Conservation (phyloP, 2,888 invertebrate genomes). For the Drosophila tripunctata region DNA sequence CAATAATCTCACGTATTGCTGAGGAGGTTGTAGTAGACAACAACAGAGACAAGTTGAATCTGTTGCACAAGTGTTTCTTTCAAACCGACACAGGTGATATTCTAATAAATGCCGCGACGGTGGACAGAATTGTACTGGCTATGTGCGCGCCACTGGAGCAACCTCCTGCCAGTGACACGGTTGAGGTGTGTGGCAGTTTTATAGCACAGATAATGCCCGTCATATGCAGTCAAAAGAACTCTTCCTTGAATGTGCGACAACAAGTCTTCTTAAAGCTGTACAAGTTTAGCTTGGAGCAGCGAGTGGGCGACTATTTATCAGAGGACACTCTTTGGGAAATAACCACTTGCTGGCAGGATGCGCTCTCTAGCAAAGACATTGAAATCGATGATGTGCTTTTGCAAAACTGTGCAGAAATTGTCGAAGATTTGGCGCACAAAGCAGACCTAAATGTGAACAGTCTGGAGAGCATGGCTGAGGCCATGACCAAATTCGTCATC, state of each 20-base stretch:
- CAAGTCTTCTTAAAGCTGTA: constrained; percentile 85
- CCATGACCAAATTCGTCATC: constrained; percentile 77
- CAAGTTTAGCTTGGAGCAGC: constrained; percentile 84
- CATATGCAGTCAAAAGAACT: constrained; percentile 84
- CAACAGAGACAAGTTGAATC: constrained; percentile 78
- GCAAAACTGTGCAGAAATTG: constrained; percentile 65
- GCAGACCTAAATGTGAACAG: constrained; percentile 34
- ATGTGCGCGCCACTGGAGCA: constrained; percentile 73
- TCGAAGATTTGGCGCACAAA: constrained; percentile 55
- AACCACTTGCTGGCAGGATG: constrained; percentile 87
- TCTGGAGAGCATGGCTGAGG: constrained; percentile 75
- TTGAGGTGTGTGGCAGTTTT: constrained; percentile 85
- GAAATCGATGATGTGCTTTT: constrained; percentile 68
- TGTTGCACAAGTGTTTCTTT: constrained; percentile 84
- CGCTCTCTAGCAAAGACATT: constrained; percentile 83
- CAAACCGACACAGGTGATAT: constrained; percentile 83
- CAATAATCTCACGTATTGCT: constrained; percentile 77
- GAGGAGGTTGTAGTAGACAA: constrained; percentile 70
- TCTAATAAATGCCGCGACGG: constrained; percentile 78
- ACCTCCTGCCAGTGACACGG: constrained; percentile 67
- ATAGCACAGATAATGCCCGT: constrained; percentile 85
- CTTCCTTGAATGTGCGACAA: constrained; percentile 82
- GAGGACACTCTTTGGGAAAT: constrained; percentile 86
- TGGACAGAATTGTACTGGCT: constrained; percentile 79
- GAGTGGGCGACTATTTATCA: constrained; percentile 77